Evolutionary conservation across 1,140 invertebrate species (phyloP).

Genomic region (Sminthurinus signatus): DNA sequence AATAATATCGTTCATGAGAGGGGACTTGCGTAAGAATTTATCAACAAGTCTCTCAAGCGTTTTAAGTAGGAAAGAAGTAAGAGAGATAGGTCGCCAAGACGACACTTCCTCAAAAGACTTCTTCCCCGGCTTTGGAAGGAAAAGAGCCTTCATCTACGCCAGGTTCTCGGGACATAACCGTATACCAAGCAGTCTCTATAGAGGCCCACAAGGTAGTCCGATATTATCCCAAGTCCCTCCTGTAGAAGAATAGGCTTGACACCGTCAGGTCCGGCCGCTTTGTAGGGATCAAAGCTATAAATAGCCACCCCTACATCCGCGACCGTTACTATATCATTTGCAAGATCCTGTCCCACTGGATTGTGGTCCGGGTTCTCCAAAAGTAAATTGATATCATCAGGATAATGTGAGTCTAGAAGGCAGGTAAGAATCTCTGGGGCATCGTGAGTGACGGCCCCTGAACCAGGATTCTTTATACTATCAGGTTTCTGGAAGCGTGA

Average conservation of each 20-base stretch:
- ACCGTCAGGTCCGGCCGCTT: background rate
- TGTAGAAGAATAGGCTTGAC: background rate
- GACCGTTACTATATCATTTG: background rate
- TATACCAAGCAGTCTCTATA: background rate
- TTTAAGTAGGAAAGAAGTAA: slow-evolving; percentile 32
- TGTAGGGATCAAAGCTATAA: background rate
- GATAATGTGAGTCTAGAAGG: background rate
- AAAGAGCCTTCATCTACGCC: slow-evolving; percentile 18
- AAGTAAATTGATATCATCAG: background rate
- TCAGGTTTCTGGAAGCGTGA: background rate
- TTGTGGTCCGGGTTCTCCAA: background rate
- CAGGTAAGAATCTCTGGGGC: slow-evolving; percentile 1
- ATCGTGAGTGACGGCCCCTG: background rate
- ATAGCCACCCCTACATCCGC: background rate
- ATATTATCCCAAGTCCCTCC: background rate
- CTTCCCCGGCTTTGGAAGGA: slow-evolving; percentile 31
- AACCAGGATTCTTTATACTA: background rate
- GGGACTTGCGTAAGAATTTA: slow-evolving; percentile 8
- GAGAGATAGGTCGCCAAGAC: slow-evolving; percentile 26
- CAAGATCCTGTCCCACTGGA: background rate
- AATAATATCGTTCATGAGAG: slow-evolving; percentile 2
- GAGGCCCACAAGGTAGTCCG: background rate
- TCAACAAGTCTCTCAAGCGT: slow-evolving; percentile 25
- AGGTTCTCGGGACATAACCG: slow-evolving; percentile 16
- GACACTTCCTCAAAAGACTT: slow-evolving; percentile 5